Conservation (phyloP, 2,797 vertebrate genomes). For the Macrochelys suwanniensis region DNA sequence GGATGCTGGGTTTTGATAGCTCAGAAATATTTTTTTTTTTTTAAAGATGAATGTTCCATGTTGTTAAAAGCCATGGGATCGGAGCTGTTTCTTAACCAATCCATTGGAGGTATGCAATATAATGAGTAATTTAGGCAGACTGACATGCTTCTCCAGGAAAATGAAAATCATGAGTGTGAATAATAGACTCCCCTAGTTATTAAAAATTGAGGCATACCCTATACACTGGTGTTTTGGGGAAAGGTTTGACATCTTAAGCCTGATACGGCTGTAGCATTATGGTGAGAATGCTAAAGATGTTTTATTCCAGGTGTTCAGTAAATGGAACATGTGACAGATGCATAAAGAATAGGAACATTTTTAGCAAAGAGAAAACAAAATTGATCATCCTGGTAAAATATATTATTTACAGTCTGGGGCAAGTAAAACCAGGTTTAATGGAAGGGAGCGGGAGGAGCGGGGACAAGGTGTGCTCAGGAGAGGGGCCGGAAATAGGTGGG, state of each 20-base stretch:
- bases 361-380: background rate
- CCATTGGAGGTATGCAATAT: background rate
- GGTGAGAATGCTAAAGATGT: background rate
- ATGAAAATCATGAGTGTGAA: background rate
- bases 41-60: background rate
- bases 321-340: conserved; percentile 6
- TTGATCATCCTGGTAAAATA: background rate
- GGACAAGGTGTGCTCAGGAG: no score
- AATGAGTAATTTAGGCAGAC: background rate
- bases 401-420: background rate
- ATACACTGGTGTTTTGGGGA: background rate
- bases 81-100: background rate
- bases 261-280: background rate
- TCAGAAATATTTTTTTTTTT: background rate
- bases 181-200: background rate
- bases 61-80: background rate
- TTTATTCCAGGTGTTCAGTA: conserved; percentile 44
- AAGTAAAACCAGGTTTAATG: background rate
- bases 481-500: no score
- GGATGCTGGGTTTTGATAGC: background rate
- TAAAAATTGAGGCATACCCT: conserved; percentile 10
- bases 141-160: background rate
- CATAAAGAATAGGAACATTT: background rate
- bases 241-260: background rate
- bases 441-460: no score